Evolutionary conservation across 2,888 invertebrate genomes (phyloP).

Genomic region (Neocrepidodera transversa): DNA sequence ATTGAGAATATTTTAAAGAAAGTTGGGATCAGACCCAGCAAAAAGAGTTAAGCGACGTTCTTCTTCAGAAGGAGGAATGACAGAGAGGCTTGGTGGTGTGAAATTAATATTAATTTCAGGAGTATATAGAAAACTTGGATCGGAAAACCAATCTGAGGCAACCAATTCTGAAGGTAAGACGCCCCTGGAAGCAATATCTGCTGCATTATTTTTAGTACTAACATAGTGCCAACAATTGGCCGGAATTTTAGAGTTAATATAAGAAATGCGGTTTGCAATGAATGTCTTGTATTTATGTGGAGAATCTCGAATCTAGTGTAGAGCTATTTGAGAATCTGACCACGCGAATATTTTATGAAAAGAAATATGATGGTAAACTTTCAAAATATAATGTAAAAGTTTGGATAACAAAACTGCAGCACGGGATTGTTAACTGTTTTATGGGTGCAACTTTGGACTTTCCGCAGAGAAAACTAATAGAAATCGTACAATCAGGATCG

Average conservation of each 20-base stretch:
- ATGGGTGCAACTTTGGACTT: constrained; percentile 15
- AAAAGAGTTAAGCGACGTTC: background rate
- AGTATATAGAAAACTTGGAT: background rate
- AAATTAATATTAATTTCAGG: background rate
- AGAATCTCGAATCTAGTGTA: constrained; percentile 12
- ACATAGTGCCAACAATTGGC: background rate
- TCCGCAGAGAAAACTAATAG: background rate
- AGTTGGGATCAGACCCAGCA: background rate
- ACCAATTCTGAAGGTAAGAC: background rate
- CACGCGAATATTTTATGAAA: background rate
- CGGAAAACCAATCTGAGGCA: background rate
- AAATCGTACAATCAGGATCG: background rate
- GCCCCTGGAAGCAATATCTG: background rate
- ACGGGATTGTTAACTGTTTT: constrained; percentile 10
- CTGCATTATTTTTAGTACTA: background rate
- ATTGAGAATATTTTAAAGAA: background rate
- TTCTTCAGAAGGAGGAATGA: background rate
- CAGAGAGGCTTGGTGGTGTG: background rate
- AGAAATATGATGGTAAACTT: background rate
- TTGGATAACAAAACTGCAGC: constrained; percentile 1
- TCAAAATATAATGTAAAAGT: background rate
- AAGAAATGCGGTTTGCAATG: background rate
- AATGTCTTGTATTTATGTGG: constrained; percentile 24
- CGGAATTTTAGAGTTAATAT: background rate
- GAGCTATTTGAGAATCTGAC: background rate